Conservation (phyloP, 2,797 vertebrate genomes). For the Rhabdomys pumilio region DNA sequence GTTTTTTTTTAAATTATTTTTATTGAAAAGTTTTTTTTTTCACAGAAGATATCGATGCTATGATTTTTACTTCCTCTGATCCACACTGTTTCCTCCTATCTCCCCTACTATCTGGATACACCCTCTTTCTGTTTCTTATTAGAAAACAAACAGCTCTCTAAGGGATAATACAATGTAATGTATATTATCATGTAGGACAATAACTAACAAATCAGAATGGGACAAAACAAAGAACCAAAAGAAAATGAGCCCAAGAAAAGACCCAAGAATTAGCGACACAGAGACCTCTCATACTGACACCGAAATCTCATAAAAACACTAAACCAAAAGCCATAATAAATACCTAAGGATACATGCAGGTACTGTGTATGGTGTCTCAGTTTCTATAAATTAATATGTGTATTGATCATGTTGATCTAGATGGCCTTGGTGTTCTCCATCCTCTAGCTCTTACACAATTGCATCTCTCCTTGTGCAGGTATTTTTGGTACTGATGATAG, state of each 20-base stretch:
- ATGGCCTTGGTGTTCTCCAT: neutral
- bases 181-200: neutral
- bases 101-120: neutral
- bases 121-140: neutral
- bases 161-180: neutral
- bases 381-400: neutral
- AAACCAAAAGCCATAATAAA: neutral
- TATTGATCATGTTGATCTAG: neutral
- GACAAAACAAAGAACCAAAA: neutral
- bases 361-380: rapidly evolving
- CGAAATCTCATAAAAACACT: neutral
- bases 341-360: neutral
- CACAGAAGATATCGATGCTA: neutral
- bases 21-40: neutral
- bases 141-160: neutral
- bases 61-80: neutral
- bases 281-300: neutral
- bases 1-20: neutral
- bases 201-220: too few species aligned
- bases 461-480: neutral
- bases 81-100: neutral
- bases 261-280: neutral
- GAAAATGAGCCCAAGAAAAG: neutral
- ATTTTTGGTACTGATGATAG: too few species aligned
- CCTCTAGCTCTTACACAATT: neutral